Conservation (phyloP, 2,888 invertebrate species). For the Volucella inflata region DNA sequence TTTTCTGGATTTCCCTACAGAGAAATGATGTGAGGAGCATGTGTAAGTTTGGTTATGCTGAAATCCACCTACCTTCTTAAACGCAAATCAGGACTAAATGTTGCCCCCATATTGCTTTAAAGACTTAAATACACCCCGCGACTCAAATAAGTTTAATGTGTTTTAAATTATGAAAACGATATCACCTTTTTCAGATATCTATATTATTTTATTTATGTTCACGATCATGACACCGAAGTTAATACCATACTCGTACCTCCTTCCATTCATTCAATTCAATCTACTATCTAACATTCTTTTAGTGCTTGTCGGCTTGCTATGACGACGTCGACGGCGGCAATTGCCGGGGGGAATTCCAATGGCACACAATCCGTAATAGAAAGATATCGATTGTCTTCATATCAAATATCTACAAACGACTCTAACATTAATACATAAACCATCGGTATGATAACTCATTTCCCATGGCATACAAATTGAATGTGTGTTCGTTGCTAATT, state of each 20-base stretch:
- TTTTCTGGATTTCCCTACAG: too few species aligned
- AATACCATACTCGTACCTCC: constrained; percentile 14
- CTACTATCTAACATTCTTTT: constrained; percentile 17
- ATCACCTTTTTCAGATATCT: not conserved
- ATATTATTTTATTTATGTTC: not conserved
- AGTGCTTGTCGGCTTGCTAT: constrained; percentile 3
- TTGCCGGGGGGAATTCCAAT: not conserved
- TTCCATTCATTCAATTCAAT: constrained; percentile 28
- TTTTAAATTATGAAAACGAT: too few species aligned
- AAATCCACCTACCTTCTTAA: too few species aligned
- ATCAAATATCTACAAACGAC: constrained; percentile 25
- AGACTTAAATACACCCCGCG: too few species aligned
- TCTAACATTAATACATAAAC: constrained; percentile 53
- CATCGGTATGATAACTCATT: constrained; percentile 42
- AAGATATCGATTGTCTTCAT: constrained; percentile 49
- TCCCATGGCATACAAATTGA: constrained; percentile 41
- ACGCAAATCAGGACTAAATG: too few species aligned
- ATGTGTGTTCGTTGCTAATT: not conserved
- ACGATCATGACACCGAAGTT: not conserved
- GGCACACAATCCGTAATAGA: not conserved
- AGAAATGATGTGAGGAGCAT: too few species aligned
- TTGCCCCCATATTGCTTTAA: too few species aligned
- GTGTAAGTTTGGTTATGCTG: too few species aligned
- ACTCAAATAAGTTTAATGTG: too few species aligned
- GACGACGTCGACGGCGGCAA: not conserved